Conservation (phyloP, 2,113 vertebrate species). For the Neotoma lepida region DNA sequence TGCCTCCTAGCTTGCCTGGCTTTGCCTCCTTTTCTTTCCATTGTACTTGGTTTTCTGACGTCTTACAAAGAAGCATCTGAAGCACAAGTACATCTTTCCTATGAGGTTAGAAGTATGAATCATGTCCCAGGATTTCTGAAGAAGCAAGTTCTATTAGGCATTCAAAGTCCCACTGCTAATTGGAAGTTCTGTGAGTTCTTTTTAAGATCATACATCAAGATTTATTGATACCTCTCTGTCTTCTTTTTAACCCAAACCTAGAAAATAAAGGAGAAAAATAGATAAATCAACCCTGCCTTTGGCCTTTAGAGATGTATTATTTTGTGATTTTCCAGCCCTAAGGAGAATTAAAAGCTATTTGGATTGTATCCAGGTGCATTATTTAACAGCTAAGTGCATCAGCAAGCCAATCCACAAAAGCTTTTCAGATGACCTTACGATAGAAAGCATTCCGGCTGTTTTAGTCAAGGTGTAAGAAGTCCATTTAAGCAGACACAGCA, state of each 20-base stretch:
- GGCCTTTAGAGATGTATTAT: constrained; percentile 79
- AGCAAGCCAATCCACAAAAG: constrained; percentile 69
- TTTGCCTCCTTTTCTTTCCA: not conserved
- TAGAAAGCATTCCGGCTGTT: constrained; percentile 76
- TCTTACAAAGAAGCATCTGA: not conserved
- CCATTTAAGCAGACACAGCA: constrained; percentile 67
- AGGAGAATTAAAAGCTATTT: constrained; percentile 82
- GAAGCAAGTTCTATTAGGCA: not conserved
- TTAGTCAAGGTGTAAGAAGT: constrained; percentile 78
- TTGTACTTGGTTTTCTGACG: not conserved
- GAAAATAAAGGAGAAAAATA: constrained; percentile 60
- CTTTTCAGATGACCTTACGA: constrained; percentile 71
- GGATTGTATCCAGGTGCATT: constrained; percentile 77
- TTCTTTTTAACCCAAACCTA: constrained; percentile 67
- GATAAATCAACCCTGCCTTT: constrained; percentile 71
- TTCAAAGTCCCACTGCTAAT: constrained; percentile 28
- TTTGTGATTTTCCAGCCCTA: constrained; percentile 76
- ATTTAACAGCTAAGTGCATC: constrained; percentile 78
- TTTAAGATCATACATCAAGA: constrained; percentile 68
- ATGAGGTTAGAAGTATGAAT: not conserved
- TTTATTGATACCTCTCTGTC: constrained; percentile 61
- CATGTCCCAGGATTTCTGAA: not conserved
- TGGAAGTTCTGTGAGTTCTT: constrained; percentile 57
- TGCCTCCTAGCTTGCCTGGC: not conserved
- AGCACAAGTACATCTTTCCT: constrained; percentile 5